Evolutionary conservation across 2,888 invertebrate species (phyloP).

Genomic region (Peribatodes rhomboidaria): DNA sequence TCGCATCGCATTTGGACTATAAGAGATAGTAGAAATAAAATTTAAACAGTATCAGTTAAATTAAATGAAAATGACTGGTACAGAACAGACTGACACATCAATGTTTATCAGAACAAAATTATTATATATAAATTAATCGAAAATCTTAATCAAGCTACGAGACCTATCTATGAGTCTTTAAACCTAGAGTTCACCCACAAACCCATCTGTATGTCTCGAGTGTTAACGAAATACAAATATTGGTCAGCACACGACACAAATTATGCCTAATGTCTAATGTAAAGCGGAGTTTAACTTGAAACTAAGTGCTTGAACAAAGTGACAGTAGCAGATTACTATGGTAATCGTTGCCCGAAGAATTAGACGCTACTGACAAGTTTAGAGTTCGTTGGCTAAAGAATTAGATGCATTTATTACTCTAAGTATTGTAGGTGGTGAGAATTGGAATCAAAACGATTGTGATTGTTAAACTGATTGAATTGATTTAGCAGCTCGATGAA

Average conservation of each 20-base stretch:
- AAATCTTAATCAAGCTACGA: not conserved
- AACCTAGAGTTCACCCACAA: slow-evolving; percentile 36
- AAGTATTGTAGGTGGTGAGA: slow-evolving; percentile 46
- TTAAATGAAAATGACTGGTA: no score
- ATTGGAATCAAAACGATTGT: slow-evolving; percentile 47
- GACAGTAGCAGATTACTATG: slow-evolving; percentile 67
- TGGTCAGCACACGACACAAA: slow-evolving; percentile 79
- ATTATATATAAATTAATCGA: not conserved
- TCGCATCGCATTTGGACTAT: no score
- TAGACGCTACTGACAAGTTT: slow-evolving; percentile 31
- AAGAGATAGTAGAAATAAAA: not conserved
- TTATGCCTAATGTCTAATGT: slow-evolving; percentile 83
- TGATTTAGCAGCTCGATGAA: slow-evolving; percentile 43
- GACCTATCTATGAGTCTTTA: not conserved
- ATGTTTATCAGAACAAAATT: no score
- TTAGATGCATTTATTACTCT: slow-evolving; percentile 47
- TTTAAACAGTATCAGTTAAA: not conserved
- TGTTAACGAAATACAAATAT: slow-evolving; percentile 85
- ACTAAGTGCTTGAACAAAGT: slow-evolving; percentile 84
- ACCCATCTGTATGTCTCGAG: slow-evolving; percentile 62
- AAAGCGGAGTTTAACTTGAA: slow-evolving; percentile 80
- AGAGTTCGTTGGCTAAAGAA: slow-evolving; percentile 46
- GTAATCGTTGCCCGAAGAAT: slow-evolving; percentile 50
- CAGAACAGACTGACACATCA: no score
- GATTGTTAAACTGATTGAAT: slow-evolving; percentile 38